Evolutionary conservation across 2,113 vertebrate species (phyloP).

Genomic region (Elaphurus davidianus): DNA sequence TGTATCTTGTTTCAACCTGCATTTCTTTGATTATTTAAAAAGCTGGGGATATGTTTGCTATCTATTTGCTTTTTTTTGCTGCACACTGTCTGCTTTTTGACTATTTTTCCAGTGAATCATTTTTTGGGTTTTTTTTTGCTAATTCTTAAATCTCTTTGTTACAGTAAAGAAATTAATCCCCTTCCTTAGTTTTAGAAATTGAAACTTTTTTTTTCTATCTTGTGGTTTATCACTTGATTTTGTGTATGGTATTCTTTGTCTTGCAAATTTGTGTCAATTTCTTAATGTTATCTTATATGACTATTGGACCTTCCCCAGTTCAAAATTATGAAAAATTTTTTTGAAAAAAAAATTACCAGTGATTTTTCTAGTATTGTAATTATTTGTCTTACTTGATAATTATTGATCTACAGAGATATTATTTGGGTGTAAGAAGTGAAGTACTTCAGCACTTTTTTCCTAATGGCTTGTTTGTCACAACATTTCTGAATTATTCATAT

Average conservation of each 20-base stretch:
- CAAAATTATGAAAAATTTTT: neutral
- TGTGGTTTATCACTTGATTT: neutral
- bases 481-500: conserved; percentile 24
- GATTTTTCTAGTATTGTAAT: neutral
- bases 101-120: neutral
- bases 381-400: neutral
- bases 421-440: neutral
- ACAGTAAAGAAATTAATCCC: neutral
- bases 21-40: conserved; percentile 13
- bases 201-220: neutral
- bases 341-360: neutral
- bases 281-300: neutral
- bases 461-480: neutral
- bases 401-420: neutral
- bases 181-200: neutral
- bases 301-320: neutral
- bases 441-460: neutral
- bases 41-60: neutral
- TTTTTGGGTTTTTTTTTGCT: neutral
- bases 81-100: neutral
- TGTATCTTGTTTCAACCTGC: neutral
- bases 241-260: neutral
- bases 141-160: neutral
- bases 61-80: neutral
- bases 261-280: neutral